Evolutionary conservation across 2,888 invertebrate species (phyloP).

Genomic region (Leucophora obtusa): DNA sequence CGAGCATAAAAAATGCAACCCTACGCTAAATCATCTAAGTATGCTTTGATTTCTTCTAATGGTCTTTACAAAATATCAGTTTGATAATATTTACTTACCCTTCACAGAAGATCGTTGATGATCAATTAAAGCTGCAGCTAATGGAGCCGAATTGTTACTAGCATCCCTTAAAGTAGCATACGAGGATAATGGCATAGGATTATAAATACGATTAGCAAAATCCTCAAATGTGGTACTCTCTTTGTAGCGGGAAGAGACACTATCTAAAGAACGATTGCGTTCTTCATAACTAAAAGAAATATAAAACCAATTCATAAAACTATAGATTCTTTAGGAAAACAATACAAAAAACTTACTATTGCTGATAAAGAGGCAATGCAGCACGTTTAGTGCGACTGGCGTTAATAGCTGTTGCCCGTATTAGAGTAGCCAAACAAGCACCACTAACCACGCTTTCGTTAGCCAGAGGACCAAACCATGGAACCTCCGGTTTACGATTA

Average conservation of each 20-base stretch:
- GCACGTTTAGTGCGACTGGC: slow-evolving; percentile 95
- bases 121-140: slow-evolving; percentile 83
- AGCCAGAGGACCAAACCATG: slow-evolving; percentile 97
- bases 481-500: slow-evolving; percentile 91
- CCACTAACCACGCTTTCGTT: slow-evolving; percentile 88
- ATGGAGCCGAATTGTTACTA: slow-evolving; percentile 77
- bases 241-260: slow-evolving; percentile 91
- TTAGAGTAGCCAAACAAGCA: slow-evolving; percentile 87
- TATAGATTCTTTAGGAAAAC: slow-evolving; percentile 13
- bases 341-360: slow-evolving; percentile 83
- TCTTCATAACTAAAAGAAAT: slow-evolving; percentile 88
- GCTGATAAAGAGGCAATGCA: slow-evolving; percentile 92
- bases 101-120: slow-evolving; percentile 77
- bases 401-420: slow-evolving; percentile 92
- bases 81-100: slow-evolving; percentile 71
- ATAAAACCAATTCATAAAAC: not conserved
- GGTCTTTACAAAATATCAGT: no score
- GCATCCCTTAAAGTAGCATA: slow-evolving; percentile 71
- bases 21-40: no score
- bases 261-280: slow-evolving; percentile 90
- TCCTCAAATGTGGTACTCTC: slow-evolving; percentile 94
- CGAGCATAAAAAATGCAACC: no score
- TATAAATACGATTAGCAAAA: slow-evolving; percentile 87
- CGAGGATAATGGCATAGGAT: slow-evolving; percentile 80
- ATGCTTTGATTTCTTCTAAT: no score